Evolutionary conservation across 2,888 invertebrate genomes (phyloP), one percentile per base, ranked within the genome.

Genomic region (Lasioglossum pauxillum): DNA sequence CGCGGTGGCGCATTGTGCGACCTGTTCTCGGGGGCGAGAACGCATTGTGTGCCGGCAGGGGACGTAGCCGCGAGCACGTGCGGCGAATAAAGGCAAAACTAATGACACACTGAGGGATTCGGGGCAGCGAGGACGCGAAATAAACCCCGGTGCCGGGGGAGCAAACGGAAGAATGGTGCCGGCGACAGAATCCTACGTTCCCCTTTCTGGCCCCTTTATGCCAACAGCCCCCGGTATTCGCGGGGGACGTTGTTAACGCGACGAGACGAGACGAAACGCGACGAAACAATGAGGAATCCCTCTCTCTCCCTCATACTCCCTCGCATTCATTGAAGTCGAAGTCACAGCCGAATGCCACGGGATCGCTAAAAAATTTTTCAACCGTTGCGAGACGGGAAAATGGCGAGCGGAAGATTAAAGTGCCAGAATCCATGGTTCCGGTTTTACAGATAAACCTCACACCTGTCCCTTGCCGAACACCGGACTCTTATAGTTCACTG

Each of bases 91-190:
- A 89, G 83, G 76, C 84, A 85, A 89, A 90, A 87, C 92, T 89
- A 90, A 92, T 89, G 90, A 90, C 91, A 89, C 87, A 86, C 88
- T 79, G 85, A 86, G 88, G 88, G 87, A 90, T 91, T 90, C 88
- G 87, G 91, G 89, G 84, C 88, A 84, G 80, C 82, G 86, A 83
- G 83, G 88, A 82, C 81, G 83, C 57, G 77, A 57, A 73, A 73
- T 73, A 82, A 82, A 77, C 67, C 67, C 74, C 44, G 53, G 72
- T 19, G 67, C 73, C 82, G 14, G 64, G 41, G 73, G 23, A 38
- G 69, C 31, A 31, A 14, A 60, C 31, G 16, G 67, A 72, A 83
- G 76, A 83, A 83, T 82, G 82, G 82, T 31, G 72, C 73, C 23
- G 35, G 53, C 64, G n/a, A 67, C 82, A 49, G 64, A 72, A 83